Conservation (phyloP, 37 sponge, comb jelly and placozoan species). For the Halisarca cf. caerulea region DNA sequence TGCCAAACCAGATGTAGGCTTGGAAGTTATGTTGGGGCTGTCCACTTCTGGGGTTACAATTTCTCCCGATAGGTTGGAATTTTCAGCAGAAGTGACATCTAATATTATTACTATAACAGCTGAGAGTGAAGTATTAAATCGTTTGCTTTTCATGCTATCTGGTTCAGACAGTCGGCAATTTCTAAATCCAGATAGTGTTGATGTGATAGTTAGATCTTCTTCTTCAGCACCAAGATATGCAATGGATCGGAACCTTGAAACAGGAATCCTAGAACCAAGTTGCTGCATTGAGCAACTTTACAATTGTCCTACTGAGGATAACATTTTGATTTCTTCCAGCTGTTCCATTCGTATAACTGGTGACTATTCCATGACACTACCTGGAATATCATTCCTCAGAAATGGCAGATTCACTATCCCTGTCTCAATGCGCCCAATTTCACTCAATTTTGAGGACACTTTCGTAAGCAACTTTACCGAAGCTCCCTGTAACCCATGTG, state of each 20-base stretch:
- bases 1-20: slow-evolving; percentile 15
- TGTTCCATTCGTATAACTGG: not conserved
- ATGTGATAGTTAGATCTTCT: not conserved
- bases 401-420: not conserved
- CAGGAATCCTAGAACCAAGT: slow-evolving; percentile 19
- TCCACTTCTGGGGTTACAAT: not conserved
- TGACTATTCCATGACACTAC: not conserved
- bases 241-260: not conserved
- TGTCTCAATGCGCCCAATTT: not conserved
- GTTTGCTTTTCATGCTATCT: not conserved
- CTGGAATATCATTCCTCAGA: too few species aligned
- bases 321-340: not conserved
- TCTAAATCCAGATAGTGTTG: not conserved
- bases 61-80: not conserved
- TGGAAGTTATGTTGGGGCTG: not conserved
- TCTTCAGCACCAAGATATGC: not conserved
- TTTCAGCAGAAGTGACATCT: not conserved
- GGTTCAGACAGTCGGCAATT: not conserved
- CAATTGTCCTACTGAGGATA: too few species aligned
- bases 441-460: too few species aligned
- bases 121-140: not conserved
- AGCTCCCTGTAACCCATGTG: too few species aligned
- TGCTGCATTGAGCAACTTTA: slow-evolving; percentile 19
- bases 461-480: too few species aligned
- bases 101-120: slow-evolving; percentile 2